These are phyloP conservation scores for Spodoptera exigua DNA, from an alignment of 2,888 invertebrate species.

Conservation along the genomic window DNA sequence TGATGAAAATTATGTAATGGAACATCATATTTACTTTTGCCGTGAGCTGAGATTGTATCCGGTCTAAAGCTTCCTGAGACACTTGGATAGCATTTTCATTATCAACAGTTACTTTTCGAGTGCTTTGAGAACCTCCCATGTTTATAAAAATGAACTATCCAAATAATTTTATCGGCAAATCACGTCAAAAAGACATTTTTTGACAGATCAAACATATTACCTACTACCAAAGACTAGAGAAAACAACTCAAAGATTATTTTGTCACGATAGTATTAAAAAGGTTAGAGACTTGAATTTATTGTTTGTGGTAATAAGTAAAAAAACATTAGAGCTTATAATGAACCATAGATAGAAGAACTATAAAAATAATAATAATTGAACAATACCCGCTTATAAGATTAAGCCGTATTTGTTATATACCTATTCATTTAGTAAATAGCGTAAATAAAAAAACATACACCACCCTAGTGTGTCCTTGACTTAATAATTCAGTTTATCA, in stretches of 20 bases:
- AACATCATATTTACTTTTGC: conserved; percentile 82
- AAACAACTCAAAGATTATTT: background rate
- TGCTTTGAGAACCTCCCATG: conserved; percentile 90
- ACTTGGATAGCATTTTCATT: conserved; percentile 87
- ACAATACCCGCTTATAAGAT: too few species aligned
- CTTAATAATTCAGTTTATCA: background rate
- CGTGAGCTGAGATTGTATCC: conserved; percentile 82
- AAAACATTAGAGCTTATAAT: too few species aligned
- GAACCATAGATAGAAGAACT: too few species aligned
- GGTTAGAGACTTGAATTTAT: conserved; percentile 13
- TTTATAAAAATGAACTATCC: conserved; percentile 74
- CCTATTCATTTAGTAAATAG: too few species aligned
- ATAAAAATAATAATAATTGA: too few species aligned
- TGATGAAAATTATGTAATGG: conserved; percentile 87
- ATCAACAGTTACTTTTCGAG: conserved; percentile 85
- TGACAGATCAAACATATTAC: conserved; percentile 59
- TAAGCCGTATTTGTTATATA: too few species aligned
- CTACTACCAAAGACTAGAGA: conserved; percentile 39
- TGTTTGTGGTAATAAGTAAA: conserved; percentile 25
- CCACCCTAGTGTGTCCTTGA: background rate
- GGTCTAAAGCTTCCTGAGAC: conserved; percentile 85
- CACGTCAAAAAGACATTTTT: conserved; percentile 84
- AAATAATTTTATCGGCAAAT: conserved; percentile 80
- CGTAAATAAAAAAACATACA: too few species aligned
- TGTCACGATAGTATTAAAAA: background rate